These are phyloP conservation scores for Orycteropus afer DNA, from an alignment of 2,113 vertebrate species.

Conservation along the genomic window DNA sequence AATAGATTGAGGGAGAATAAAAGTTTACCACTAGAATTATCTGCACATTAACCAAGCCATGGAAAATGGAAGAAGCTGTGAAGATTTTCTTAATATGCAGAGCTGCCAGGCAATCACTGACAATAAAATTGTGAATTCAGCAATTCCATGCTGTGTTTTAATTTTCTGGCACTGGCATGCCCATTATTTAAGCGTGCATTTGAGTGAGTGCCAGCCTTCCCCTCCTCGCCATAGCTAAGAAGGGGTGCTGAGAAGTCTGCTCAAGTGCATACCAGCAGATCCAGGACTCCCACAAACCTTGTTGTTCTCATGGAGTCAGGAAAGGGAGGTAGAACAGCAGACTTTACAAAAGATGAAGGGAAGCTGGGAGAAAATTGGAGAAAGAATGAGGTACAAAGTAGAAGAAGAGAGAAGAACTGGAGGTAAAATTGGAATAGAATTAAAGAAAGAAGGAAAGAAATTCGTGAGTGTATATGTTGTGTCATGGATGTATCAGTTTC, in stretches of 20 bases:
- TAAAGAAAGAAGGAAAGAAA: not conserved
- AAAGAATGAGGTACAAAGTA: not conserved
- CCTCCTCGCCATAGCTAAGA: slow-evolving; percentile 44
- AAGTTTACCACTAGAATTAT: slow-evolving; percentile 80
- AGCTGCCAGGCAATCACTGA: slow-evolving; percentile 83
- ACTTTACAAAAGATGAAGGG: not conserved
- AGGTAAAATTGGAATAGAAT: not conserved
- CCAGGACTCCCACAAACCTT: not conserved
- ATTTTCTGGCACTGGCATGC: slow-evolving; percentile 81
- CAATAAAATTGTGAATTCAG: slow-evolving; percentile 81
- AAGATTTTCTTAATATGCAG: slow-evolving; percentile 82
- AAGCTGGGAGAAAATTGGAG: slow-evolving; percentile 30
- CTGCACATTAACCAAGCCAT: slow-evolving; percentile 74
- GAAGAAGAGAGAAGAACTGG: not conserved
- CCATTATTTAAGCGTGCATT: slow-evolving; percentile 75
- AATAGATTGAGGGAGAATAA: slow-evolving; percentile 13
- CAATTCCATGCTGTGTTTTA: slow-evolving; percentile 80
- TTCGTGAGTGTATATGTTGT: not conserved
- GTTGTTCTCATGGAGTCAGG: rapidly evolving
- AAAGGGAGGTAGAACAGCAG: not conserved
- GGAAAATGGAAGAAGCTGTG: slow-evolving; percentile 78
- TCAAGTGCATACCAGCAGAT: not conserved
- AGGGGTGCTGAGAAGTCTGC: slow-evolving; percentile 7
- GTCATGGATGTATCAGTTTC: not conserved
- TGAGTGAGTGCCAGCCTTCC: slow-evolving; percentile 63